Conservation (phyloP, 2,888 invertebrate species). For the Sabatieria punctata region DNA sequence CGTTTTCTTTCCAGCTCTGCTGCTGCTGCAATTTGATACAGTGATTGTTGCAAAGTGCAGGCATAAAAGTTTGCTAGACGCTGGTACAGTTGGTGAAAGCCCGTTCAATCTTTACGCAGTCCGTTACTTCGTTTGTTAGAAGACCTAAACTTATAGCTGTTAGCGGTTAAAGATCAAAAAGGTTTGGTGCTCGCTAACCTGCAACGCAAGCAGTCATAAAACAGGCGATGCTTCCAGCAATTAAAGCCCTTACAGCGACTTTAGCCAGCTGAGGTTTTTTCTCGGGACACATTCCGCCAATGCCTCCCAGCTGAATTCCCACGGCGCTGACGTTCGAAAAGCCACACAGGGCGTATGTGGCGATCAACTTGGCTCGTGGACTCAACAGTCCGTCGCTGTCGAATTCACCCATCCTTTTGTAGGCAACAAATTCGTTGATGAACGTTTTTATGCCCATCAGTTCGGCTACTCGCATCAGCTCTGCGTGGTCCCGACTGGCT, state of each 20-base stretch:
- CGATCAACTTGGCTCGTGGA: conserved; percentile 11
- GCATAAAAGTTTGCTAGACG: too few species aligned
- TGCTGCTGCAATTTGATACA: too few species aligned
- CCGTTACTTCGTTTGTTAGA: too few species aligned
- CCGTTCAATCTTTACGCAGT: too few species aligned
- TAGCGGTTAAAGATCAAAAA: too few species aligned
- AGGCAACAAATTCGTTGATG: conserved; percentile 25
- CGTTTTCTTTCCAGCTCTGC: too few species aligned
- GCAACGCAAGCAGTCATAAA: conserved; percentile 22
- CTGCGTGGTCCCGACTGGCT: conserved; percentile 11
- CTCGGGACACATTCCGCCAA: conserved; percentile 16
- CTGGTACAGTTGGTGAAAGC: too few species aligned
- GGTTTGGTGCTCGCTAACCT: conserved; percentile 13
- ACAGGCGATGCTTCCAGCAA: conserved; percentile 18
- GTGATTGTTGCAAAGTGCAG: too few species aligned
- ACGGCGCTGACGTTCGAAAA: conserved; percentile 36
- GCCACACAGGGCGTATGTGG: conserved; percentile 36
- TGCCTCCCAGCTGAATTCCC: conserved; percentile 32
- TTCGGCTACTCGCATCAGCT: conserved; percentile 18
- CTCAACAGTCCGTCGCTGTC: conserved; percentile 3
- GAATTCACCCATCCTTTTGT: conserved; percentile 15
- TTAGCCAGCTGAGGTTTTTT: conserved; percentile 15
- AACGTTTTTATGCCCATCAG: conserved; percentile 26
- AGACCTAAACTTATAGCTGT: too few species aligned
- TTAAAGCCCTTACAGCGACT: conserved; percentile 14